Percentiles rank a stretch among this genome's conserved stretches.
These are phyloP conservation scores for Chitala chitala DNA, from an alignment of 2,113 vertebrate species.

Conservation along the genomic window DNA sequence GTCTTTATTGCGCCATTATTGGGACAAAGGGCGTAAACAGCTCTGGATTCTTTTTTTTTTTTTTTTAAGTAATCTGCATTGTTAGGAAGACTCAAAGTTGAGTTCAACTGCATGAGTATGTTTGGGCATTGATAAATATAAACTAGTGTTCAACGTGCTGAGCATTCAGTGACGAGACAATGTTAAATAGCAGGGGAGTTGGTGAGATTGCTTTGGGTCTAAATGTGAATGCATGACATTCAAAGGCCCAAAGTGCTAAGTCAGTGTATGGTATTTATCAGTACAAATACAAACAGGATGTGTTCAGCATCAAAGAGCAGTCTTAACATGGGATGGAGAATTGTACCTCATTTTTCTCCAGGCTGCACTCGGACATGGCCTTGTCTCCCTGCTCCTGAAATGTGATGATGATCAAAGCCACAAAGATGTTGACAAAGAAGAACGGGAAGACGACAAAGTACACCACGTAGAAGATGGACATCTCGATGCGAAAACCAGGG, in stretches of 20 bases:
- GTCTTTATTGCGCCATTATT: too few relatives aligned
- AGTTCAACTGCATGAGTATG: too few relatives aligned
- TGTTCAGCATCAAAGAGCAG: too few relatives aligned
- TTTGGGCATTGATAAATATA: too few relatives aligned
- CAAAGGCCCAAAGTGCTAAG: not conserved
- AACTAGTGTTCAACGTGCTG: too few relatives aligned
- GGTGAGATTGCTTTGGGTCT: not conserved
- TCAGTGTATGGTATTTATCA: not conserved
- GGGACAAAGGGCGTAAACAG: too few relatives aligned
- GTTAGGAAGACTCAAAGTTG: too few relatives aligned
- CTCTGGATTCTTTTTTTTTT: too few relatives aligned
- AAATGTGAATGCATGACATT: not conserved
- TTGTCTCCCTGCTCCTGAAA: slow-evolving; percentile 98
- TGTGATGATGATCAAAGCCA: slow-evolving; percentile 96
- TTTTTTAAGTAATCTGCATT: too few relatives aligned
- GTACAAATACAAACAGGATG: slow-evolving; percentile 2
- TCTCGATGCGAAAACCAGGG: slow-evolving; percentile 91
- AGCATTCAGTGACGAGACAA: too few relatives aligned
- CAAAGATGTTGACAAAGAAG: slow-evolving; percentile 98
- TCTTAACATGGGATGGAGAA: slow-evolving; percentile 7
- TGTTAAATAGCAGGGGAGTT: too few relatives aligned
- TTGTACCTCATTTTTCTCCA: slow-evolving; percentile 91
- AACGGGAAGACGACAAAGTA: slow-evolving; percentile 98
- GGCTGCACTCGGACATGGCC: slow-evolving; percentile 91
- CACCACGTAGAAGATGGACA: slow-evolving; percentile 96